Evolutionary conservation across 1,140 invertebrate species (phyloP), one percentile per base, ranked within the genome.

Genomic region (Drosophila pseudoananassae): DNA sequence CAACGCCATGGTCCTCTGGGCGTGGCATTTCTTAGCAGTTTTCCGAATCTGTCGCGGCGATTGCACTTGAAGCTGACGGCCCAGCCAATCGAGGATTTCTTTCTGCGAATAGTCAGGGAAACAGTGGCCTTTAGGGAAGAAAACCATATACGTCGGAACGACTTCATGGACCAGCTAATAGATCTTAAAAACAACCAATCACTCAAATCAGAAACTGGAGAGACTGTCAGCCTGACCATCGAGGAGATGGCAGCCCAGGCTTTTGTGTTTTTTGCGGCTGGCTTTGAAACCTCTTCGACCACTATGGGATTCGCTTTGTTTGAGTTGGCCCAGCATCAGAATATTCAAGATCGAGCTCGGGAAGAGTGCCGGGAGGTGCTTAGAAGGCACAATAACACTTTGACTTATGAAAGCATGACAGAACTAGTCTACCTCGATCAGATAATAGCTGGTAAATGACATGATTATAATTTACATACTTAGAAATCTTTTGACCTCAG

Each of bases 251-350:
- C 91, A 3, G 93, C 93, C 0, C 93, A 94, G 79, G 81, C 92
- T 0, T 93, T 93, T 33, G 66, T 94, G 0, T 94, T 94, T 50
- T 93, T 94, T 43, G 71, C 92, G 1, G 94, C 93, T 52, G 94
- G 94, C 15, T 95, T 93, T 66, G 94, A 95, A 57, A 95, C 95
- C 0, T 94, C 94, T 0, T 93, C 94, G 2, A 93, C 92, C 0
- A 92, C 94, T 0, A 89, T 95, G 69, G 90, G 92, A 12, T 94
- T 93, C 63, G 82, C 92, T 0, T 60, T 93, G 0, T 94, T 93
- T 63, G 92, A 93, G 53, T 87, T 95, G 46, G 93, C 94, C 0
- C 87, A 92, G 17, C 89, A 95, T 70, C 92, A 92, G n/a, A 93
- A 94, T 3, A 84, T 93, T n/a, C 94, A 95, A 70, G 89, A 93